phyloP scores from a whole-genome alignment of 2,888 invertebrate species.

The Dicranocentrus wangi region DNA sequence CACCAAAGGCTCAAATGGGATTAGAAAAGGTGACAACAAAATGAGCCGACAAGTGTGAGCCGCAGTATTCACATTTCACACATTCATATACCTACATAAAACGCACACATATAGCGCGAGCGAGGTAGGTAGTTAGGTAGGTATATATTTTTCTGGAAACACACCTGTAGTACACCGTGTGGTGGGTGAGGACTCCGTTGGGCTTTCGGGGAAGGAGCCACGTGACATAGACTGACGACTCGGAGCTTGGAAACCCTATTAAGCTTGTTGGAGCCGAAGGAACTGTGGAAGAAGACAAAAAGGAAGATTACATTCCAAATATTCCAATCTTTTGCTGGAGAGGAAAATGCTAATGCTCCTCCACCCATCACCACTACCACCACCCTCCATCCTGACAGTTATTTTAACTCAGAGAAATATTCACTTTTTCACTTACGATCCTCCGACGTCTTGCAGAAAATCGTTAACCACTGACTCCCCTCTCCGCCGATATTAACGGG shows the following conservation, averaged over 20 bases:
- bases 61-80: constrained; percentile 51
- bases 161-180: constrained; percentile 72
- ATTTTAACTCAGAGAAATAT: too few relatives aligned
- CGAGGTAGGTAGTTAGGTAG: too few relatives aligned
- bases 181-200: constrained; percentile 70
- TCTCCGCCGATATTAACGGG: constrained; percentile 70
- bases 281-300: constrained; percentile 56
- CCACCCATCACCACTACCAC: too few relatives aligned
- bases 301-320: background rate
- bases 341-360: too few relatives aligned
- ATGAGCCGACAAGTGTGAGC: constrained; percentile 63
- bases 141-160: background rate
- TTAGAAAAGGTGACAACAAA: constrained; percentile 58
- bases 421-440: constrained; percentile 69
- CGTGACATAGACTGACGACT: constrained; percentile 70
- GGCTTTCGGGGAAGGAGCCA: constrained; percentile 69
- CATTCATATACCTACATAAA: background rate
- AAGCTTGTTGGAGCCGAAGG: constrained; percentile 70
- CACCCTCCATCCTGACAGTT: background rate
- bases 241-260: constrained; percentile 69
- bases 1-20: constrained; percentile 61
- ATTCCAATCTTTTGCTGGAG: background rate
- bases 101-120: too few relatives aligned
- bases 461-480: constrained; percentile 65
- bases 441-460: constrained; percentile 72